These are phyloP conservation scores for Crocallis elinguaria DNA, from an alignment of 2,888 invertebrate genomes.

Conservation along the genomic window DNA sequence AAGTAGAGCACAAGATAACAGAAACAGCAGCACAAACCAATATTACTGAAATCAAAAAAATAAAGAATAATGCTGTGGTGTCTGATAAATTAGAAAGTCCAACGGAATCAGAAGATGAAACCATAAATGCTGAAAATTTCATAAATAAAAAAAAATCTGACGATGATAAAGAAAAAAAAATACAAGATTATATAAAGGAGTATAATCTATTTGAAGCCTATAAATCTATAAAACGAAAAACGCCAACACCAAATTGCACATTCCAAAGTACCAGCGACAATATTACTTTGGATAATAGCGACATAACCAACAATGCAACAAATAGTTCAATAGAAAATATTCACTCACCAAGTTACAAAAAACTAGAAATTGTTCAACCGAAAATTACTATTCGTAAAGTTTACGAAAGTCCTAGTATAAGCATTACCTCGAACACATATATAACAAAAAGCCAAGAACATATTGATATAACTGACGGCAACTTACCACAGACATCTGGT, in stretches of 20 bases:
- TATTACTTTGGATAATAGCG: slow-evolving; percentile 17
- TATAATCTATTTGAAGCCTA: slow-evolving; percentile 40
- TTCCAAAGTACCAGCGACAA: slow-evolving; percentile 24
- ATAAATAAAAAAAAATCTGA: slow-evolving; percentile 20
- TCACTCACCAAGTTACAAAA: slow-evolving; percentile 22
- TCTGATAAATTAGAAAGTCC: slow-evolving; percentile 12
- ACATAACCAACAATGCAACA: slow-evolving; percentile 16
- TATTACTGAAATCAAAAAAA: slow-evolving; percentile 15
- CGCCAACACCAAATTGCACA: slow-evolving; percentile 33
- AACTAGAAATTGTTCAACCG: slow-evolving; percentile 35
- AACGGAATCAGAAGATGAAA: slow-evolving; percentile 21
- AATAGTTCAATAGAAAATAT: slow-evolving; percentile 17
- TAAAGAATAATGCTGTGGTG: neutral
- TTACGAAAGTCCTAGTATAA: slow-evolving; percentile 37
- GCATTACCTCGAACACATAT: slow-evolving; percentile 34
- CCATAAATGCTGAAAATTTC: slow-evolving; percentile 12
- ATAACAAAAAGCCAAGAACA: slow-evolving; percentile 36
- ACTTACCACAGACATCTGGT: neutral
- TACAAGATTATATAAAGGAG: slow-evolving; percentile 38
- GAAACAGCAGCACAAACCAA: slow-evolving; percentile 37
- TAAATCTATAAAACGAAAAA: slow-evolving; percentile 37
- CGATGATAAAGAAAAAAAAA: slow-evolving; percentile 27
- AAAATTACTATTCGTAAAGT: slow-evolving; percentile 35
- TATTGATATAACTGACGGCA: slow-evolving; percentile 7
- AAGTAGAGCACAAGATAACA: slow-evolving; percentile 59